phyloP scores from a whole-genome alignment of 2,797 vertebrate genomes.

The Enteromius radiatus region DNA sequence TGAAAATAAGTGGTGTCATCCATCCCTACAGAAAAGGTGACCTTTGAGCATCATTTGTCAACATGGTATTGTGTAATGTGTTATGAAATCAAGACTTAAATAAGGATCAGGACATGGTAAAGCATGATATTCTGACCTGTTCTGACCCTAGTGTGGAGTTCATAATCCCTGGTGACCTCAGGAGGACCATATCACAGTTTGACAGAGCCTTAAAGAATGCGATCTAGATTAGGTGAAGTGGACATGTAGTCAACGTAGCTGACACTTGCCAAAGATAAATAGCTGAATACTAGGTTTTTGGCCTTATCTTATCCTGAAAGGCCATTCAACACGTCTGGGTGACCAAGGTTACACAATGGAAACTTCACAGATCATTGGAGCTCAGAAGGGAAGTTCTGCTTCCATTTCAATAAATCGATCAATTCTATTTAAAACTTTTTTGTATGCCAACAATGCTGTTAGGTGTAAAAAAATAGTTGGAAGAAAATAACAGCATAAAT shows the following conservation, averaged over 20 bases:
- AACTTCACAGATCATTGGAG: conserved; percentile 21
- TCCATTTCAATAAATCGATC: conserved; percentile 17
- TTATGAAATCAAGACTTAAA: neutral
- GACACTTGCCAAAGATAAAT: conserved; percentile 45
- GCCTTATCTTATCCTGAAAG: conserved; percentile 41
- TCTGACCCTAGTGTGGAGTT: conserved; percentile 13
- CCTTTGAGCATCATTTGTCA: neutral
- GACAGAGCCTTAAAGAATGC: conserved; percentile 34
- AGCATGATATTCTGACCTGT: conserved; percentile 29
- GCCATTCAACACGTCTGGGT: conserved; percentile 32
- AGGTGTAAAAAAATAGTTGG: neutral
- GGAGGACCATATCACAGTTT: conserved; percentile 29
- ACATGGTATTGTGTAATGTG: neutral
- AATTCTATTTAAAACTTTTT: neutral
- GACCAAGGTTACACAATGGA: conserved; percentile 33
- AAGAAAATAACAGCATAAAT: neutral
- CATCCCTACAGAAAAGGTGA: neutral
- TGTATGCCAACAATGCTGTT: neutral
- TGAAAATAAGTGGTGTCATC: neutral
- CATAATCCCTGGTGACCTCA: conserved; percentile 32
- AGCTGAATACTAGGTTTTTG: conserved; percentile 8
- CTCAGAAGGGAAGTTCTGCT: conserved; percentile 1
- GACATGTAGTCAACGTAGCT: conserved; percentile 30
- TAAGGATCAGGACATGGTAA: neutral
- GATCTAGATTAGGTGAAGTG: conserved; percentile 18